A percentile compares a stretch with the other conserved stretches of the same genome.
Conservation (phyloP, 2,113 vertebrate genomes). For the Chaetorhynchus papuensis region DNA sequence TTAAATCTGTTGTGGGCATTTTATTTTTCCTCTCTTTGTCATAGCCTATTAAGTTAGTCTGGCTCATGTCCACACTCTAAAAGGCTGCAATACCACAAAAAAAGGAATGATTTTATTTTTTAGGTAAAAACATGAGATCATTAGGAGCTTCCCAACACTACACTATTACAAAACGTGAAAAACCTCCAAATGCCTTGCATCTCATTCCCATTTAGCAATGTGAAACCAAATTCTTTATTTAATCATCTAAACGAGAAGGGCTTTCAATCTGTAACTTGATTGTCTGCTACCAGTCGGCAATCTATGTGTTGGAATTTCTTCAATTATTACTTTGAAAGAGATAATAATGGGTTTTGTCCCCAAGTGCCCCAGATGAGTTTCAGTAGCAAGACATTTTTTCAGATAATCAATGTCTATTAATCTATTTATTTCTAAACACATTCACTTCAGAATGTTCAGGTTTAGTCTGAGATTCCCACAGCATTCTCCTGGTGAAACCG, state of each 20-base stretch:
- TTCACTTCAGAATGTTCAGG: background rate
- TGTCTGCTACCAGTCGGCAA: background rate
- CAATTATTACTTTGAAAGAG: background rate
- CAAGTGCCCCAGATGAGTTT: background rate
- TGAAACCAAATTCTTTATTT: background rate
- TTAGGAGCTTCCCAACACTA: background rate
- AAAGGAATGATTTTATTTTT: background rate
- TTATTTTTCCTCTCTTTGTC: background rate
- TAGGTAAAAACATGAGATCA: background rate
- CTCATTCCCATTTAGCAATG: background rate
- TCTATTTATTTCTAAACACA: background rate
- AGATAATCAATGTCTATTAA: background rate
- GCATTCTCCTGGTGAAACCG: background rate
- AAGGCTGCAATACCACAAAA: background rate
- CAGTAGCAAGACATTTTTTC: background rate
- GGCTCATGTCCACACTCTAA: background rate
- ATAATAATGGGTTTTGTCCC: background rate
- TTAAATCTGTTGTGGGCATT: background rate
- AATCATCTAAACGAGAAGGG: background rate
- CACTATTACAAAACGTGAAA: background rate
- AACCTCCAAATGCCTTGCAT: background rate
- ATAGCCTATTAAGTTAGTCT: background rate
- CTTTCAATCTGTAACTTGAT: background rate
- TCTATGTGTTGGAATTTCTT: background rate
- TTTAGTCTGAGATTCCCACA: background rate